A percentile compares a stretch with the other conserved stretches of the same genome.
phyloP scores from a whole-genome alignment of 2,113 vertebrate species.

The Pollachius pollachius region DNA sequence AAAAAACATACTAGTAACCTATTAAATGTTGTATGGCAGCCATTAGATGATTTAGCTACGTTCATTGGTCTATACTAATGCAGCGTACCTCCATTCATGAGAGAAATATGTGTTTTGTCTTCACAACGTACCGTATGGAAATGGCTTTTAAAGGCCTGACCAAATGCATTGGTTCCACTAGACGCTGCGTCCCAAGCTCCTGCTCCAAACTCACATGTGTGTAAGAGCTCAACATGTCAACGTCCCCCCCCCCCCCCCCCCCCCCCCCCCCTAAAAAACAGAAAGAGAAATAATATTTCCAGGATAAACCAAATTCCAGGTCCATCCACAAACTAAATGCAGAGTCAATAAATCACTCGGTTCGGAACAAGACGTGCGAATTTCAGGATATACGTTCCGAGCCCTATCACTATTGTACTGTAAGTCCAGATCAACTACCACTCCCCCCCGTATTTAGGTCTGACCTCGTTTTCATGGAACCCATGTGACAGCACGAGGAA shows the following conservation, averaged over 20 bases:
- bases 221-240: conserved; percentile 57
- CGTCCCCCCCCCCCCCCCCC: conserved; percentile 7
- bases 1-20: too few relatives aligned
- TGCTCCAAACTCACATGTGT: conserved; percentile 53
- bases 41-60: conserved; percentile 8
- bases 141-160: conserved; percentile 52
- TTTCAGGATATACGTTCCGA: neutral
- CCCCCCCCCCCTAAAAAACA: neutral
- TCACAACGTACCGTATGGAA: conserved; percentile 50
- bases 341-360: conserved; percentile 12
- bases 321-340: conserved; percentile 20
- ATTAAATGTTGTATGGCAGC: neutral
- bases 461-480: too few relatives aligned
- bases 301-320: conserved; percentile 5
- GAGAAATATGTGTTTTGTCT: conserved; percentile 40
- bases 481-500: too few relatives aligned
- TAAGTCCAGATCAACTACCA: too few relatives aligned
- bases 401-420: too few relatives aligned
- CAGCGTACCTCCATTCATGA: conserved; percentile 28
- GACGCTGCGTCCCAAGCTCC: conserved; percentile 34
- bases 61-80: conserved; percentile 11
- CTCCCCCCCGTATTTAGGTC: too few relatives aligned
- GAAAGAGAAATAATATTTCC: conserved; percentile 28
- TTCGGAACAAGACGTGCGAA: neutral
- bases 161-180: conserved; percentile 63